Evolutionary conservation across 2,888 invertebrate species (phyloP).

Genomic region (Apamea sordens): DNA sequence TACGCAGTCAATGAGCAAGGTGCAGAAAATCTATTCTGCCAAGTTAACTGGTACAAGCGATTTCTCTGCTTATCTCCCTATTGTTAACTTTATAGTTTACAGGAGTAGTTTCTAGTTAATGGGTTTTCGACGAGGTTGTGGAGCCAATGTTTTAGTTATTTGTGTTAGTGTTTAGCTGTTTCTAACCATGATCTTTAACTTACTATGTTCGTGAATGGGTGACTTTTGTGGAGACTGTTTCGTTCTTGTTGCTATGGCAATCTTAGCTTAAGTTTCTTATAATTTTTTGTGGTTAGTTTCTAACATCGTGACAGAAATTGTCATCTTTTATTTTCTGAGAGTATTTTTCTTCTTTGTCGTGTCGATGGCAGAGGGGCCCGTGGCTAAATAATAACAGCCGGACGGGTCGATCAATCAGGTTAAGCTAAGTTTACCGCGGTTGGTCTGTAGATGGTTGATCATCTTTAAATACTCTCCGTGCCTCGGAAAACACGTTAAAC

Average conservation of each 20-base stretch:
- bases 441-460: too few relatives aligned
- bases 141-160: conserved; percentile 29
- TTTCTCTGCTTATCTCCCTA: conserved; percentile 54
- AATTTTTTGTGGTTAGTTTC: not conserved
- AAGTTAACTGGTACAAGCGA: conserved; percentile 59
- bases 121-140: conserved; percentile 43
- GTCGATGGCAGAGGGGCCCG: not conserved
- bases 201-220: not conserved
- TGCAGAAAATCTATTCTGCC: conserved; percentile 33
- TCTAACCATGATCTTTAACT: conserved; percentile 8
- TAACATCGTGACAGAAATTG: too few relatives aligned
- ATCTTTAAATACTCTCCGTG: too few relatives aligned
- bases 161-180: conserved; percentile 7
- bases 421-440: too few relatives aligned
- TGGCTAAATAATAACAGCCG: too few relatives aligned
- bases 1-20: conserved; percentile 44
- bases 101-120: conserved; percentile 61
- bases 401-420: too few relatives aligned
- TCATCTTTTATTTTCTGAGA: not conserved
- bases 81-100: conserved; percentile 47
- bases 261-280: not conserved
- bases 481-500: too few relatives aligned
- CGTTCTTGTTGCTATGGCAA: not conserved
- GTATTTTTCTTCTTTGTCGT: not conserved
- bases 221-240: not conserved